These are phyloP conservation scores for Xenopus laevis DNA, from an alignment of 2,113 vertebrate genomes.

Conservation along the genomic window DNA sequence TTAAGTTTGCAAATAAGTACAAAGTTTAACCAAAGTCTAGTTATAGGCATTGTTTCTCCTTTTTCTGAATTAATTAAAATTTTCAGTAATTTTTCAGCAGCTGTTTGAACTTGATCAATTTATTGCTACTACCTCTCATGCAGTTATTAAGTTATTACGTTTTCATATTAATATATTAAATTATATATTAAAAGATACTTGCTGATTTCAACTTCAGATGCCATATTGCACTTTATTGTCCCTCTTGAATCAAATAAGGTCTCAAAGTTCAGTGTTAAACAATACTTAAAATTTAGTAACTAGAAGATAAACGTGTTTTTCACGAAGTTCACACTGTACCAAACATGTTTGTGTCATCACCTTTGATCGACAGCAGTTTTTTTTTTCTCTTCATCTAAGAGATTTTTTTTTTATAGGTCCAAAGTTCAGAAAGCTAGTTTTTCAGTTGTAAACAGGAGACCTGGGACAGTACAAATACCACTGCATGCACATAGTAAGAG, in stretches of 20 bases:
- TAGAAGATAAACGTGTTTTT: constrained; percentile 37
- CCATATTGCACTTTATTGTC: not conserved
- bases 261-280: constrained; percentile 12
- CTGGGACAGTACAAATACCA: constrained; percentile 60
- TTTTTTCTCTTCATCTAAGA: constrained; percentile 61
- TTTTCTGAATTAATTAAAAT: too few relatives aligned
- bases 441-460: constrained; percentile 49
- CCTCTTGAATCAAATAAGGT: not conserved
- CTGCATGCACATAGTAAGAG: constrained; percentile 17
- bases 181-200: too few relatives aligned
- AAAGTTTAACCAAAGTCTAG: too few relatives aligned
- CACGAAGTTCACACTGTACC: constrained; percentile 44
- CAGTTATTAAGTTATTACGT: too few relatives aligned
- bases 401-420: constrained; percentile 53
- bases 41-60: too few relatives aligned
- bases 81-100: too few relatives aligned
- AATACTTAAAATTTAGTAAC: constrained; percentile 7
- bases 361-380: constrained; percentile 62
- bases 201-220: not conserved
- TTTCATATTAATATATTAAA: too few relatives aligned
- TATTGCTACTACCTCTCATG: too few relatives aligned
- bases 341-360: constrained; percentile 67
- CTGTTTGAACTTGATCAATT: too few relatives aligned
- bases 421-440: constrained; percentile 61
- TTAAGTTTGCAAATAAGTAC: too few relatives aligned